phyloP scores from a whole-genome alignment of 1,140 invertebrate genomes.

The Latrodectus geometricus region DNA sequence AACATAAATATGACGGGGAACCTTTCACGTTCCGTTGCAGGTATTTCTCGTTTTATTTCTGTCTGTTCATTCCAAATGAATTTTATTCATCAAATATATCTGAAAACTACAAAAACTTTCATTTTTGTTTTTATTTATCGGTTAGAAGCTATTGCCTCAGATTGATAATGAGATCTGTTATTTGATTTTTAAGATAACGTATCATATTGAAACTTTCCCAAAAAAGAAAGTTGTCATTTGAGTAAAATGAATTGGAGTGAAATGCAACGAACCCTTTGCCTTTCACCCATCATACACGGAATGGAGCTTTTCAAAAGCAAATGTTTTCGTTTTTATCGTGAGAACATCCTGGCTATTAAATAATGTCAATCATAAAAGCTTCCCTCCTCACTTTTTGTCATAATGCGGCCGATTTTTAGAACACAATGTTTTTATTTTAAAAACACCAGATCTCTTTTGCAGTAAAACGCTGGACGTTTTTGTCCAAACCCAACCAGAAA shows the following conservation, averaged over 20 bases:
- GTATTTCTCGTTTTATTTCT: no score
- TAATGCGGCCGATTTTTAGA: slow-evolving; percentile 5
- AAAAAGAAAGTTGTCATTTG: not conserved
- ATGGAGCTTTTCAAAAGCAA: slow-evolving; percentile 19
- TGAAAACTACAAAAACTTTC: no score
- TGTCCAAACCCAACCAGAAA: not conserved
- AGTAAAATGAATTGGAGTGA: not conserved
- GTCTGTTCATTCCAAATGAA: no score
- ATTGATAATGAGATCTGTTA: no score
- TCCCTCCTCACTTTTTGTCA: not conserved
- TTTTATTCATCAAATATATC: no score
- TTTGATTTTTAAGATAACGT: no score
- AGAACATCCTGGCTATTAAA: slow-evolving; percentile 43
- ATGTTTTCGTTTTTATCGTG: slow-evolving; percentile 29
- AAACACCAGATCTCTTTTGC: not conserved
- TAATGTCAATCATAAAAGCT: slow-evolving; percentile 16
- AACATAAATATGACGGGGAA: no score
- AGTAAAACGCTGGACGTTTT: slow-evolving; percentile 20
- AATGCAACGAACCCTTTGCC: slow-evolving; percentile 7
- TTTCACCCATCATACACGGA: slow-evolving; percentile 22
- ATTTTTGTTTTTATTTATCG: no score
- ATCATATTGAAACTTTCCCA: no score
- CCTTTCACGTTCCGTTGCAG: no score
- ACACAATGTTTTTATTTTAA: slow-evolving; percentile 41
- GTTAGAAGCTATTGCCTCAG: no score